A percentile compares a stretch with the other conserved stretches of the same genome.
Conservation (phyloP, 2,888 invertebrate species). For the Zhengitettix transpicula region DNA sequence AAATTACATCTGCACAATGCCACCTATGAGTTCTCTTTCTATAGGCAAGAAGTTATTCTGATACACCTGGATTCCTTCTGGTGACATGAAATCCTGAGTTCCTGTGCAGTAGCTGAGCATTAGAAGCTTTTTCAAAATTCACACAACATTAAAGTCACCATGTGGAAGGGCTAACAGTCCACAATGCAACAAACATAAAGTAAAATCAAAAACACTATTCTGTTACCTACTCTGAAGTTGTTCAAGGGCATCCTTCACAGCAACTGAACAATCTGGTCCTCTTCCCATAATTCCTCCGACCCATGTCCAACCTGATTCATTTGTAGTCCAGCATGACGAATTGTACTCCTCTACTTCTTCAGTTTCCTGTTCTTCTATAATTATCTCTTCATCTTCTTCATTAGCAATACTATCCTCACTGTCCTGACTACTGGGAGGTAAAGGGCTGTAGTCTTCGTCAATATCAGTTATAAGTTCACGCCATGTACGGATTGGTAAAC, state of each 20-base stretch:
- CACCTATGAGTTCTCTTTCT: too few species aligned
- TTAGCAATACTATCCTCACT: too few species aligned
- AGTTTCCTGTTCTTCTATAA: slow-evolving; percentile 16
- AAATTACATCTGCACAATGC: too few species aligned
- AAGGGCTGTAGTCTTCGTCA: slow-evolving; percentile 5
- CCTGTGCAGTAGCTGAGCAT: too few species aligned
- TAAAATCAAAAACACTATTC: slow-evolving; percentile 7
- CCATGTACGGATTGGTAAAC: slow-evolving; percentile 12
- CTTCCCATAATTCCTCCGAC: slow-evolving; percentile 64
- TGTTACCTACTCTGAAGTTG: slow-evolving; percentile 63
- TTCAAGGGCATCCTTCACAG: slow-evolving; percentile 53
- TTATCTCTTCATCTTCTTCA: too few species aligned
- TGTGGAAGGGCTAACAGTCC: too few species aligned
- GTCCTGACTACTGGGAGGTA: background rate
- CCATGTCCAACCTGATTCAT: slow-evolving; percentile 68
- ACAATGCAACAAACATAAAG: too few species aligned
- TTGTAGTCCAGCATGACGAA: slow-evolving; percentile 31
- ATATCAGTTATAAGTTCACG: slow-evolving; percentile 10
- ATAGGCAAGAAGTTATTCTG: too few species aligned
- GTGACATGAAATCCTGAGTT: too few species aligned
- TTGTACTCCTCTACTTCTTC: background rate
- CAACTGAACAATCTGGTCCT: slow-evolving; percentile 41
- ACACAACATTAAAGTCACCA: too few species aligned
- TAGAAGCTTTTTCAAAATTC: too few species aligned
- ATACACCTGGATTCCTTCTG: too few species aligned